These are phyloP conservation scores for Helleia helle DNA, from an alignment of 2,888 invertebrate species.

Conservation along the genomic window DNA sequence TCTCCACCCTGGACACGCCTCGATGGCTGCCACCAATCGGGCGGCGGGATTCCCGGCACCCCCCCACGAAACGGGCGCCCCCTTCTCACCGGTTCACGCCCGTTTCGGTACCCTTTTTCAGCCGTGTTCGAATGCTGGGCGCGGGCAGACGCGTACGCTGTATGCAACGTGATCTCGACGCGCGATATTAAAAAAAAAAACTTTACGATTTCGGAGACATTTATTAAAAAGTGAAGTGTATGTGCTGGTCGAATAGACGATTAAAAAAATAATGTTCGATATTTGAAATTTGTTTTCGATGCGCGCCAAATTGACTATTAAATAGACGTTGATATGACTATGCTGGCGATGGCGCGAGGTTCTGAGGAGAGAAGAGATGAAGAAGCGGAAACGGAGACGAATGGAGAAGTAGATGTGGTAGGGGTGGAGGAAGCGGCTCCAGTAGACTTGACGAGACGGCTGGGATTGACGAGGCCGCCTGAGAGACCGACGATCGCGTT, in stretches of 20 bases:
- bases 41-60: constrained; percentile 29
- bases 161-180: constrained; percentile 35
- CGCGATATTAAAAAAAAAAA: constrained; percentile 10
- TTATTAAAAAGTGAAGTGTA: constrained; percentile 3
- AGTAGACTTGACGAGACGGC: constrained; percentile 61
- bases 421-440: constrained; percentile 66
- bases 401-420: constrained; percentile 61
- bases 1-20: constrained; percentile 68
- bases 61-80: constrained; percentile 28
- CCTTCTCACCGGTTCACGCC: constrained; percentile 40
- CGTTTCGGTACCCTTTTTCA: constrained; percentile 35
- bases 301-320: constrained; percentile 13
- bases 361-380: constrained; percentile 55
- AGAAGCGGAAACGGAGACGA: constrained; percentile 45
- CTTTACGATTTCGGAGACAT: background rate
- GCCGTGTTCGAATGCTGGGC: constrained; percentile 37
- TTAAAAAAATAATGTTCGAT: background rate
- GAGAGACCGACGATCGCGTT: constrained; percentile 80
- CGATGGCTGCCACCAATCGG: constrained; percentile 57
- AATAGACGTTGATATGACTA: constrained; percentile 64
- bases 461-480: constrained; percentile 72
- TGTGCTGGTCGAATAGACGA: background rate
- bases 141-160: constrained; percentile 30
- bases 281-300: background rate
- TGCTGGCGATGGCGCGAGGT: constrained; percentile 69